Evolutionary conservation across 2,113 vertebrate species (phyloP).

Genomic region (Collichthys lucidus): DNA sequence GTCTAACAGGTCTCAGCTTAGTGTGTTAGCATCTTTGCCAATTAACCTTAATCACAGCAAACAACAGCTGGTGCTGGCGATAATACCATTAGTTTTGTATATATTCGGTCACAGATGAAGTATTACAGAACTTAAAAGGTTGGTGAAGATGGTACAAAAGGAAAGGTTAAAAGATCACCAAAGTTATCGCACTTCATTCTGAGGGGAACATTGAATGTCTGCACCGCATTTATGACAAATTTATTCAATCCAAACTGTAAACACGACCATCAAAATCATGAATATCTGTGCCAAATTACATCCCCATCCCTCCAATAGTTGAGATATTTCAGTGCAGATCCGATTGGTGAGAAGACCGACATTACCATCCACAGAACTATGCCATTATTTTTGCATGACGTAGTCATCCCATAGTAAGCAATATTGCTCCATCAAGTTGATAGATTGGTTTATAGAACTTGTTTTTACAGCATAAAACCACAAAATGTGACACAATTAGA

Average conservation of each 20-base stretch:
- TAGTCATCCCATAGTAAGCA: neutral
- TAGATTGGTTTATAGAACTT: neutral
- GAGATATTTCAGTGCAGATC: slow-evolving; percentile 1
- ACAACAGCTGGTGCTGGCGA: neutral
- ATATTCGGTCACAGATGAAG: neutral
- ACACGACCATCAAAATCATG: neutral
- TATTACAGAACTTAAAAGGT: neutral
- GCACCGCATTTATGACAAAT: neutral
- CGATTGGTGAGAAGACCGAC: neutral
- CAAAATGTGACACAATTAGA: neutral
- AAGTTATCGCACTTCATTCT: neutral
- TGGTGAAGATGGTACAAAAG: neutral
- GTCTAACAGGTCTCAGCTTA: neutral
- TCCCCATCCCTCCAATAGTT: neutral
- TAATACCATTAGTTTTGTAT: neutral
- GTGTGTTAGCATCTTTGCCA: neutral
- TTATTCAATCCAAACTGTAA: neutral
- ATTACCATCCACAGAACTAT: no score
- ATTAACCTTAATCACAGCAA: neutral
- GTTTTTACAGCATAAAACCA: neutral
- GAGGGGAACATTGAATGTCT: neutral
- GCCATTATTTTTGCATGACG: neutral
- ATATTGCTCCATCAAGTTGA: neutral
- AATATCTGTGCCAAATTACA: neutral
- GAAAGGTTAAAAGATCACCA: neutral